Conservation (phyloP, 2,888 invertebrate genomes). For the Automeris io region DNA sequence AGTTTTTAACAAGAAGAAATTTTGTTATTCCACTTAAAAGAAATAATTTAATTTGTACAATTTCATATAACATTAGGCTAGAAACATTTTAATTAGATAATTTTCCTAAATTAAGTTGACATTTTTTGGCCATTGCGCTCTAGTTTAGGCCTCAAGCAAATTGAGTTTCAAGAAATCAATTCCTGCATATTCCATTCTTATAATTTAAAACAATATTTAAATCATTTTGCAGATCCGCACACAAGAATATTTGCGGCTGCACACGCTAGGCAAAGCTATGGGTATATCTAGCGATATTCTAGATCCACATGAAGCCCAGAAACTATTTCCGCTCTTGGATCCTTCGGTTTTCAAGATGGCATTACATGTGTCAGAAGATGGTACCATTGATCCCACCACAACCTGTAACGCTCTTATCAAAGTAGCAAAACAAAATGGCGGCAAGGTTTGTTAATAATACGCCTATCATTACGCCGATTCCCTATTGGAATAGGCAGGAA, state of each 20-base stretch:
- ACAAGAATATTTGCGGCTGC: slow-evolving; percentile 88
- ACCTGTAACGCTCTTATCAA: slow-evolving; percentile 85
- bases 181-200: no score
- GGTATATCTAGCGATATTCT: slow-evolving; percentile 86
- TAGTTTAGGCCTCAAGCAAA: no score
- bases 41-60: no score
- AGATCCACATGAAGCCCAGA: slow-evolving; percentile 83
- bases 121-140: no score
- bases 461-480: no score
- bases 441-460: slow-evolving; percentile 80
- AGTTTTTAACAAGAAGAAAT: neutral
- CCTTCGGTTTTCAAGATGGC: slow-evolving; percentile 85
- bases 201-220: neutral
- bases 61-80: no score
- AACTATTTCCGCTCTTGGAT: slow-evolving; percentile 86
- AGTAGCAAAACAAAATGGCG: slow-evolving; percentile 83
- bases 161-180: no score
- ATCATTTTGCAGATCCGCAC: slow-evolving; percentile 82
- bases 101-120: no score
- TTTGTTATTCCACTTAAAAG: no score
- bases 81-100: no score
- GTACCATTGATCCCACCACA: slow-evolving; percentile 90
- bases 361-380: slow-evolving; percentile 87
- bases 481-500: no score
- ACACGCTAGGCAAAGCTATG: slow-evolving; percentile 87